Evolutionary conservation across 2,113 vertebrate genomes (phyloP).

Genomic region (Miniopterus natalensis): DNA sequence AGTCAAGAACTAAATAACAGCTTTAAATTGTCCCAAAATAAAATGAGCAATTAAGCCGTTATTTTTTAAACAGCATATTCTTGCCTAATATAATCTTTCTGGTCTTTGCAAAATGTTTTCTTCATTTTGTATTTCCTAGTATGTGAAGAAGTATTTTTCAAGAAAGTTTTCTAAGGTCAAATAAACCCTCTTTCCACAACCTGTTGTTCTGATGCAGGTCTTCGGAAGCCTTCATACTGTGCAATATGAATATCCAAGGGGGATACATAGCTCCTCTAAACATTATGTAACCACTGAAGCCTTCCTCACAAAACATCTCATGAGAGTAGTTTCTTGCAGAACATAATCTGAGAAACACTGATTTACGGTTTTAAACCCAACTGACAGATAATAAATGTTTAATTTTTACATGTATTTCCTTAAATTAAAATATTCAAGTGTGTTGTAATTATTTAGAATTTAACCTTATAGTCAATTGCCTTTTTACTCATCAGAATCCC

Average conservation of each 20-base stretch:
- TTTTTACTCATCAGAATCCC: neutral
- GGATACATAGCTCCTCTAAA: neutral
- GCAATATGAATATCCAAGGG: neutral
- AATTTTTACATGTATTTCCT: neutral
- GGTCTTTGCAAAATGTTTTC: constrained; percentile 3
- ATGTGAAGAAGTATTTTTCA: neutral
- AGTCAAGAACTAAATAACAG: neutral
- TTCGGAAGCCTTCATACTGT: neutral
- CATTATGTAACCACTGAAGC: neutral
- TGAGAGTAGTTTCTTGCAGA: neutral
- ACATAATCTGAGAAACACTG: neutral
- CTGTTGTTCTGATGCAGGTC: neutral
- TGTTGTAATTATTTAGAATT: constrained; percentile 41
- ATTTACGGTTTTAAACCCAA: neutral
- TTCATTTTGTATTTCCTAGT: neutral
- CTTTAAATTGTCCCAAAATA: neutral
- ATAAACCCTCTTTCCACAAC: neutral
- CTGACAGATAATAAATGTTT: neutral
- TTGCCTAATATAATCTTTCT: constrained; percentile 1
- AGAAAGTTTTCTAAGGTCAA: constrained; percentile 40
- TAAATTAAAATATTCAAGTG: constrained; percentile 12
- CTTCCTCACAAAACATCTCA: neutral
- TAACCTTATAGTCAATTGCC: neutral
- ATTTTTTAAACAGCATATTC: neutral
- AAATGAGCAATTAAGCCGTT: neutral